Conservation (phyloP, 2,888 invertebrate genomes). For the Synergus japonicus region DNA sequence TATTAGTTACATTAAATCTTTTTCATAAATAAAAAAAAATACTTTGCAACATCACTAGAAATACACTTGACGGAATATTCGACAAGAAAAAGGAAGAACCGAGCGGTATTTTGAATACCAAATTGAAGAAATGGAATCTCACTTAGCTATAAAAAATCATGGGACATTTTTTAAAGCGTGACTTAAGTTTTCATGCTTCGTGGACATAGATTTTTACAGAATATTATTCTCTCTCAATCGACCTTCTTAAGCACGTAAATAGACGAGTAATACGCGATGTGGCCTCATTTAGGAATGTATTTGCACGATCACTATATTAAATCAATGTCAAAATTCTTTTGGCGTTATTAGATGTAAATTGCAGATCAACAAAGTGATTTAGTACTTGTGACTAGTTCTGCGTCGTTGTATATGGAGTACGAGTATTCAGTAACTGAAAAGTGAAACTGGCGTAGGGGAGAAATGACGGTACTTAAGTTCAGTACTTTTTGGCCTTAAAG, state of each 20-base stretch:
- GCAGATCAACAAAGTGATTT: not conserved
- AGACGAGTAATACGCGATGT: not conserved
- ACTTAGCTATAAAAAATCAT: not conserved
- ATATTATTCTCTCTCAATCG: not conserved
- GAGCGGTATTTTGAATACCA: not conserved
- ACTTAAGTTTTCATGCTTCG: not conserved
- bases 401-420: conserved; percentile 2
- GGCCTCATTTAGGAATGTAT: conserved; percentile 10
- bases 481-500: not conserved
- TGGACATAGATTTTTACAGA: not conserved
- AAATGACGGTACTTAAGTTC: not conserved
- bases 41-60: conserved; percentile 7
- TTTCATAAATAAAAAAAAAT: not conserved
- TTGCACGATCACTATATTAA: conserved; percentile 6
- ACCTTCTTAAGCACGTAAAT: conserved; percentile 13
- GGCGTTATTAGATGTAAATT: conserved; percentile 13
- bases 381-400: conserved; percentile 28
- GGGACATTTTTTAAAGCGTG: not conserved
- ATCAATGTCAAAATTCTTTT: not conserved
- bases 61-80: not conserved
- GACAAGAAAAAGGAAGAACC: not conserved
- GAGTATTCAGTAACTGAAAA: conserved; percentile 8
- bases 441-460: not conserved
- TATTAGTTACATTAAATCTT: conserved; percentile 46
- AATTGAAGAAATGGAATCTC: not conserved